Conservation (phyloP, 2,797 vertebrate genomes). For the Saguinus oedipus region DNA sequence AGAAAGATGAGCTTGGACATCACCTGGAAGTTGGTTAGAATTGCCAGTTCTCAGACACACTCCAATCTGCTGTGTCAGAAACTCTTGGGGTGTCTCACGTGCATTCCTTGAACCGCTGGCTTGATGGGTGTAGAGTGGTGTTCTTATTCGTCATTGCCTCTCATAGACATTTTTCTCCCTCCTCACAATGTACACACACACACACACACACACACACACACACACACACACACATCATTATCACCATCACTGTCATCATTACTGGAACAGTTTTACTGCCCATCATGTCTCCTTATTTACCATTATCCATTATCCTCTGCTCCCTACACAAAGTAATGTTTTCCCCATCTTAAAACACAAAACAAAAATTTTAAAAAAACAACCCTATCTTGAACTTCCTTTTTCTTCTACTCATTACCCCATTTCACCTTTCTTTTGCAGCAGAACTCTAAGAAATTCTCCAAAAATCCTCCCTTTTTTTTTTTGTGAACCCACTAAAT, state of each 20-base stretch:
- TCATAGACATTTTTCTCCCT: not conserved
- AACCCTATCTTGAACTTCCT: not conserved
- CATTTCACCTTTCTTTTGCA: not conserved
- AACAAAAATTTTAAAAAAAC: not conserved
- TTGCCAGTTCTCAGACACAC: not conserved
- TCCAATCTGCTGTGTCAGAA: not conserved
- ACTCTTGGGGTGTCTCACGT: not conserved
- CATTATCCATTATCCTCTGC: not conserved
- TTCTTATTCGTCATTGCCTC: not conserved
- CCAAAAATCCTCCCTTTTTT: not conserved
- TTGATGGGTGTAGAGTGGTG: not conserved
- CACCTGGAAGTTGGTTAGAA: not conserved
- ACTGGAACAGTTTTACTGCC: not conserved
- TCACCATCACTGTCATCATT: not conserved
- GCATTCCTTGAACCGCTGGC: not conserved
- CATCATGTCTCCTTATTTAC: not conserved
- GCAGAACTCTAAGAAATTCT: slow-evolving; percentile 25
- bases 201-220: not conserved
- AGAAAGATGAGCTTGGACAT: not conserved
- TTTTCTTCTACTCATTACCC: not conserved
- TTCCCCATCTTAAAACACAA: not conserved
- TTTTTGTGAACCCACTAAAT: not conserved
- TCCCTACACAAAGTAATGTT: not conserved
- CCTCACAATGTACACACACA: not conserved
- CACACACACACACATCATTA: not conserved